Evolutionary conservation across 1,140 invertebrate species (phyloP).

Genomic region (Lepidurus apus): DNA sequence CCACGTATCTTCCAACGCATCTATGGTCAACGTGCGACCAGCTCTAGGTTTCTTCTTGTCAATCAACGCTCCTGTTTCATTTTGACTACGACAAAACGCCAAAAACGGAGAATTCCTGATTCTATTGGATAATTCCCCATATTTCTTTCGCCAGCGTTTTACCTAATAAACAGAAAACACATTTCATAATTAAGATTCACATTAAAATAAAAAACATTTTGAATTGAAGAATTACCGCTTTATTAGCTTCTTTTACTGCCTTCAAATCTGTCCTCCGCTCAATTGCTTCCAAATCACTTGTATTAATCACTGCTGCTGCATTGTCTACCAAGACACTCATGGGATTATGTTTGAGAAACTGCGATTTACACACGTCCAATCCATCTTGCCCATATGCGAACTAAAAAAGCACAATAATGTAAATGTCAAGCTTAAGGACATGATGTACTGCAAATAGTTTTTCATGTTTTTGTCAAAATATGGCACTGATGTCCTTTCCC

Average conservation of each 20-base stretch:
- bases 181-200: background rate
- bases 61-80: background rate
- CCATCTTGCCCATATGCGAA: constrained; percentile 98
- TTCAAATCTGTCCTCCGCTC: constrained; percentile 49
- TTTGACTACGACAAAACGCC: constrained; percentile 35
- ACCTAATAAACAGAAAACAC: constrained; percentile 23
- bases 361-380: constrained; percentile 79
- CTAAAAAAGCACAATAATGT: constrained; percentile 41
- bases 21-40: constrained; percentile 38
- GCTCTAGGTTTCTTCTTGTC: constrained; percentile 23
- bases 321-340: constrained; percentile 79
- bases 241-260: constrained; percentile 37
- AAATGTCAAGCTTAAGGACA: background rate
- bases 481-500: no score
- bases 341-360: constrained; percentile 74
- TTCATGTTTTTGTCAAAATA: background rate
- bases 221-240: constrained; percentile 4
- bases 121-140: constrained; percentile 56
- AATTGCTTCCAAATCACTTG: constrained; percentile 48
- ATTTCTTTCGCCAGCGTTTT: constrained; percentile 31
- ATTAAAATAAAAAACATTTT: background rate
- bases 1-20: constrained; percentile 41
- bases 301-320: constrained; percentile 54
- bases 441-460: no score
- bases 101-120: constrained; percentile 47